Conservation (phyloP, 1,140 invertebrate species). For the Apis mellifera region DNA sequence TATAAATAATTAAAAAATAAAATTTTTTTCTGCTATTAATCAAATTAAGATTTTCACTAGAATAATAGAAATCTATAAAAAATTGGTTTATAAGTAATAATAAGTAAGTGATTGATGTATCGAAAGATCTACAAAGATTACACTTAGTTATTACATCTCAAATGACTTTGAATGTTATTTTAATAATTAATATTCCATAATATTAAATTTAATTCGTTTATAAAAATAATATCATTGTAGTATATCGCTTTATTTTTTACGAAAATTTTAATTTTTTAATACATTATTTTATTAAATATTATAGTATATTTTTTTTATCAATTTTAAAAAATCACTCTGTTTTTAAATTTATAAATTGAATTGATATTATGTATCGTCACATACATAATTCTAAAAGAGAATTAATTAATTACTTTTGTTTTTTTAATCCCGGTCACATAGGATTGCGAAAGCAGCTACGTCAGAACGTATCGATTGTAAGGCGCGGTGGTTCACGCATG, state of each 20-base stretch:
- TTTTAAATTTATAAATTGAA: no score
- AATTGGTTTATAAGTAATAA: not conserved
- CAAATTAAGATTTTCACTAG: not conserved
- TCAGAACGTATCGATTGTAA: slow-evolving; percentile 74
- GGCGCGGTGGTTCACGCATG: slow-evolving; percentile 62
- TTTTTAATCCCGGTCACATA: slow-evolving; percentile 61
- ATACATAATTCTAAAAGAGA: not conserved
- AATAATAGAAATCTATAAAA: no score
- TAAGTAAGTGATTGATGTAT: not conserved
- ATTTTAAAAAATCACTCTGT: not conserved
- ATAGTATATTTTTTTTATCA: no score
- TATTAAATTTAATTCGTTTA: not conserved
- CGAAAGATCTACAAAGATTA: not conserved
- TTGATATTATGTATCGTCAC: not conserved
- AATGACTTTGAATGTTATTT: not conserved
- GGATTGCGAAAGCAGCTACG: slow-evolving; percentile 63
- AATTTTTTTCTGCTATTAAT: not conserved
- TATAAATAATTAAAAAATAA: not conserved
- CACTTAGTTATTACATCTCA: not conserved
- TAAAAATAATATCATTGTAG: not conserved
- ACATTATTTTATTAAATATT: not conserved
- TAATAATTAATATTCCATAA: not conserved
- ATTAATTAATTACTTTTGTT: slow-evolving; percentile 57
- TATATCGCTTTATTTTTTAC: not conserved
- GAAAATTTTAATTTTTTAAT: not conserved